Base-by-base conservation (phyloP, 2,888 invertebrate species). In the Drosophila suboccidentalis region DNA sequence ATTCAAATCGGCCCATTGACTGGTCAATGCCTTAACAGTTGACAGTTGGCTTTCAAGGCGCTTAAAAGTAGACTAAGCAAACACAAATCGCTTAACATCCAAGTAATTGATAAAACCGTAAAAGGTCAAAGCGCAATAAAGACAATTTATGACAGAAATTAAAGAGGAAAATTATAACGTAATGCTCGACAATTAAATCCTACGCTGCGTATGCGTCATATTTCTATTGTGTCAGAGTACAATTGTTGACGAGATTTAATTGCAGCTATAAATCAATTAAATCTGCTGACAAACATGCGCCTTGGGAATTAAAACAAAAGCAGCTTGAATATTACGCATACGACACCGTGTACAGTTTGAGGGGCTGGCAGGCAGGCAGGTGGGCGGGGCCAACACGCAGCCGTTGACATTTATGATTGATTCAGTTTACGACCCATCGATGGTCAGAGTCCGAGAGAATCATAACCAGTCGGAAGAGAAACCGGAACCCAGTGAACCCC, bases 341-440 rank as follows among this genome's bases (percentile, higher is more conserved):
- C 80, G 72, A 57, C 60, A 47, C 47, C 46, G 26, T 19, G 13
- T 11, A 10, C 39, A 54, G 26, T 17, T 17, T n/a, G 29, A 17
- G 17, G 17, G 50, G 26, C 2, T 15, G 36, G 8, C 8, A 46
- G 38, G 1, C 39, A 51, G 15, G 22, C 29, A 47, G 38, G 26
- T 51, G n/a, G 51, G 51, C 51, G 38, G 36, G 32, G 19, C 22
- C 22, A 19, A 5, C 19, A 32, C 51, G 51, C 63, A 58, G 61
- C 59, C 65, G 75, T 60, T 89, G 87, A 79, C 76, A 89, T 87
- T 72, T 79, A 89, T 85, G 84, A 89, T 85, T 85, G 84, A 85
- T 89, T 79, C 66, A 84, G 55, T 62, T 70, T 69, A 70, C 44
- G 64, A 46, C 46, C 60, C 59, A 61, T 63, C 58, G 58, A 66